Percentiles rank a stretch among this genome's conserved stretches.
Evolutionary conservation across 1,140 invertebrate genomes (phyloP).

Genomic region (Drosophila littoralis): DNA sequence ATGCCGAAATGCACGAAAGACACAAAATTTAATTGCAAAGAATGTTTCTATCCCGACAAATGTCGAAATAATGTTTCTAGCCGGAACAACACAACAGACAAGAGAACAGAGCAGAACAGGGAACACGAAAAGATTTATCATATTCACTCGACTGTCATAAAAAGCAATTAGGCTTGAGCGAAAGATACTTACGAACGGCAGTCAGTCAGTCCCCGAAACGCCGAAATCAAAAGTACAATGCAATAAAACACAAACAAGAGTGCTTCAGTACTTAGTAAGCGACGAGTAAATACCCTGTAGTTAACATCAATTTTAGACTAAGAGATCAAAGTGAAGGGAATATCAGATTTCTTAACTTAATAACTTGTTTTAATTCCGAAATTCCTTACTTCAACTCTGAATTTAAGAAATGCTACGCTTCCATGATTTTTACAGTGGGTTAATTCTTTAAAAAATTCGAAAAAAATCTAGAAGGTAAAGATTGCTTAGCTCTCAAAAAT

Average conservation of each 20-base stretch:
- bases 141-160: constrained; percentile 82
- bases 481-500: no score
- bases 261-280: not conserved
- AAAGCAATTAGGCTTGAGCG: constrained; percentile 76
- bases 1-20: constrained; percentile 52
- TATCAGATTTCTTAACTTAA: no score
- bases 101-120: not conserved
- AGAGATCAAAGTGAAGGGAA: no score
- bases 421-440: no score
- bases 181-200: constrained; percentile 62
- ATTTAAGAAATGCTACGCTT: no score
- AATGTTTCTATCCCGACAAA: constrained; percentile 76
- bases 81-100: constrained; percentile 19
- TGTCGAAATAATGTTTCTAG: constrained; percentile 77
- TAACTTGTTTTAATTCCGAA: no score
- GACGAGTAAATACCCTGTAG: constrained; percentile 8
- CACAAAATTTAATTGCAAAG: constrained; percentile 73
- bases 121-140: constrained; percentile 71
- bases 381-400: no score
- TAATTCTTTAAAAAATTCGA: no score
- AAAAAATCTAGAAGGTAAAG: no score
- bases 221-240: constrained; percentile 65
- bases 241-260: constrained; percentile 49
- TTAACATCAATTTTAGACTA: not conserved
- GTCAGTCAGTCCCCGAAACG: constrained; percentile 52